A percentile compares a stretch with the other conserved stretches of the same genome.
Conservation (phyloP, 2,888 invertebrate genomes). For the Sphaerophoria taeniata region DNA sequence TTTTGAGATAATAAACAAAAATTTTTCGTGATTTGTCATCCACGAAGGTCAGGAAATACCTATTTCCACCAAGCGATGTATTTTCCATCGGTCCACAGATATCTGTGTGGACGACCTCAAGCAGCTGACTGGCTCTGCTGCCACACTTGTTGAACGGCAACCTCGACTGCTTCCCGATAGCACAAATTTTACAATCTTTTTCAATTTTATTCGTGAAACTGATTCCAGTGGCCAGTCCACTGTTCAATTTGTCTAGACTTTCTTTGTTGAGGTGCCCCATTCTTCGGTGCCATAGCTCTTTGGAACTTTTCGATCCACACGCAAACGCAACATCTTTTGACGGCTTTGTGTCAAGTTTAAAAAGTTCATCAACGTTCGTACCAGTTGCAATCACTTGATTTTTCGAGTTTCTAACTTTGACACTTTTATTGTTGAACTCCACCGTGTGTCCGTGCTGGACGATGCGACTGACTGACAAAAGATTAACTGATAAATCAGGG, state of each 20-base stretch:
- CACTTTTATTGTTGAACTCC: neutral
- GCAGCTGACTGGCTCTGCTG: neutral
- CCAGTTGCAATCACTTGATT: no score
- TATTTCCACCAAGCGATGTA: no score
- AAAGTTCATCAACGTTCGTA: no score
- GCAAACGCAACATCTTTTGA: neutral
- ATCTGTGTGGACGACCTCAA: neutral
- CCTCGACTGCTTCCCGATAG: neutral
- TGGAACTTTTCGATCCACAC: constrained; percentile 13
- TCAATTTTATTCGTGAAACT: neutral
- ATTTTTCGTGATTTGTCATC: no score
- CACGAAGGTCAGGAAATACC: no score
- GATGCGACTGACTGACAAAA: constrained; percentile 1
- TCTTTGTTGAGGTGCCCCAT: constrained; percentile 1
- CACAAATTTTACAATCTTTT: no score
- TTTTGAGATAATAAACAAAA: no score
- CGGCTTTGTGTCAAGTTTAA: no score
- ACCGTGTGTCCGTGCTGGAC: neutral
- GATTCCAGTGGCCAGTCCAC: constrained; percentile 7
- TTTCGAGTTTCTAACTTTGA: neutral
- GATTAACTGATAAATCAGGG: neutral
- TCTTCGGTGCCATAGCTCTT: constrained; percentile 7
- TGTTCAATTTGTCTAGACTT: neutral
- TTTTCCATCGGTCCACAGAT: no score
- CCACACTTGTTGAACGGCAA: neutral